Evolutionary conservation across 2,888 invertebrate genomes (phyloP), one percentile per base, ranked within the genome.

Genomic region (Sussaba pulchella): DNA sequence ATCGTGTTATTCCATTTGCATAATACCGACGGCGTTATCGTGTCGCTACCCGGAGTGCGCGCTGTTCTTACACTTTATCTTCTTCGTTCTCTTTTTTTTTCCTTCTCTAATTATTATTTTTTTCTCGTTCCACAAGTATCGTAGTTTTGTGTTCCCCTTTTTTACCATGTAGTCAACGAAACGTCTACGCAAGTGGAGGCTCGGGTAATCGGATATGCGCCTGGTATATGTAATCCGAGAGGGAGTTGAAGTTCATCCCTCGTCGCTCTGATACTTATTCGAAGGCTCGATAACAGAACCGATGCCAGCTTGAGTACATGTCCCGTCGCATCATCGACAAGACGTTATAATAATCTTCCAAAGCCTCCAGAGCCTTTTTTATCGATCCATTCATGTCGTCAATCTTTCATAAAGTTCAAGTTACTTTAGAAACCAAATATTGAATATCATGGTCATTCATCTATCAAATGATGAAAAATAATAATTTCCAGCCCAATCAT

Each of bases 1-100:
- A 87, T 87, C 87, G 84, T 86, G 86, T 87, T 87, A 86, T 87
- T 84, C 82, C 82, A 87, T 87, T 86, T 85, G 87, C 87, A 87
- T 86, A 87, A 87, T 85, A 82, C 87, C 84, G 52, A 67, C 45
- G 47, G 52, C 67, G 52, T 72, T 72, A 80, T 72, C 67, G 26
- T 63, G 21, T 71, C 75, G 72, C 75, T 76, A 72, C 67, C 74
- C 74, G 82, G 66, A 82, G 72, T 82, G 81, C 78, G 85, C 26
- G 67, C 61, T 72, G 64, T 75, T 63, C 72, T 61, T 64, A 59
- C 63, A 67, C 17, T 54, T 54, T 52, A 39, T 41, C 67, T 36
- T 66, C 66, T 10, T 64, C 45, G 64, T 74, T 69, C 76, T 57
- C 67, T 61, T 67, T 45, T 19, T 41, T 73, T 67, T 43, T 82